Conservation (phyloP, 2,797 vertebrate genomes). For the Acipenser ruthenus region DNA sequence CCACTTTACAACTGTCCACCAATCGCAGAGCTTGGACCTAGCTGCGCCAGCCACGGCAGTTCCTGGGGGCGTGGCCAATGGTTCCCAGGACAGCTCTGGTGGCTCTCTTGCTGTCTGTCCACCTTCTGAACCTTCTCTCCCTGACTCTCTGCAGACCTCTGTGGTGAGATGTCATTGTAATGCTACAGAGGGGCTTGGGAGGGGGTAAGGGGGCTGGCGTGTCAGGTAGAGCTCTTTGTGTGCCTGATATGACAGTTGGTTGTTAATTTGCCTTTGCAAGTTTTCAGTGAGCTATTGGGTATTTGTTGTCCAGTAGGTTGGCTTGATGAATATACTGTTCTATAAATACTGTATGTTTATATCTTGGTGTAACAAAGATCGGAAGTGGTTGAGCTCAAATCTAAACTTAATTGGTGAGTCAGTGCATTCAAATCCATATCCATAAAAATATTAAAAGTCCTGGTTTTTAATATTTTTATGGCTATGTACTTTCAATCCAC, state of each 20-base stretch:
- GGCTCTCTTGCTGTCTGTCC: conserved; percentile 83
- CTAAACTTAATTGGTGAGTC: too few relatives aligned
- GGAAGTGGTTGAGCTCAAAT: background rate
- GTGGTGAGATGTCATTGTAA: conserved; percentile 70
- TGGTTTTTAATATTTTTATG: too few relatives aligned
- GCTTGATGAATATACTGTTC: conserved; percentile 38
- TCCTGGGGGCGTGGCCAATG: conserved; percentile 72
- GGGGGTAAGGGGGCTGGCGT: background rate
- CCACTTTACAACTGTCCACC: conserved; percentile 59
- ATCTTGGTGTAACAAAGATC: conserved; percentile 16
- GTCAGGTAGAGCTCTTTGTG: too few relatives aligned
- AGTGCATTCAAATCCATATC: too few relatives aligned
- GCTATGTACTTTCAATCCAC: too few relatives aligned
- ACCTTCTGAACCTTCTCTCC: conserved; percentile 62
- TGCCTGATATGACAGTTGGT: too few relatives aligned
- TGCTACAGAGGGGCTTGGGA: background rate
- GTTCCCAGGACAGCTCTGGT: conserved; percentile 76
- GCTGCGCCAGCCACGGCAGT: conserved; percentile 57
- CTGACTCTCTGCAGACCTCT: conserved; percentile 83
- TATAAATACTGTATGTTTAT: conserved; percentile 21
- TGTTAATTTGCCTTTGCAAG: too few relatives aligned
- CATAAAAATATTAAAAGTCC: too few relatives aligned
- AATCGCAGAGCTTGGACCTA: conserved; percentile 74
- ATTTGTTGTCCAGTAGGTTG: too few relatives aligned
- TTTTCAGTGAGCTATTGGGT: too few relatives aligned